Percentiles rank a stretch among this genome's conserved stretches.
These are phyloP conservation scores for Apamea sordens DNA, from an alignment of 2,888 invertebrate genomes.

Conservation along the genomic window DNA sequence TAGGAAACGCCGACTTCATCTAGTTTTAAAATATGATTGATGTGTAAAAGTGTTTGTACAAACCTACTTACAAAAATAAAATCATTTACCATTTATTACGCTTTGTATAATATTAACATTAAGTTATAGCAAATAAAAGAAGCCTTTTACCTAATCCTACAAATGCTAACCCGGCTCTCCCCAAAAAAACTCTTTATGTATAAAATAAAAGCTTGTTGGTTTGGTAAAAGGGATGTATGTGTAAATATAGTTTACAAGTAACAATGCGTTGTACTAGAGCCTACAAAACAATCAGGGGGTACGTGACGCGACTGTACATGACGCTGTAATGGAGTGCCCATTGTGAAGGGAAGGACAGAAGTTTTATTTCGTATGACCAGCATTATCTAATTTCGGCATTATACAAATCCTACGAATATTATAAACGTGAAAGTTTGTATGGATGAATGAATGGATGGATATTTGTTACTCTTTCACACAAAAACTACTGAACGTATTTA, in stretches of 20 bases:
- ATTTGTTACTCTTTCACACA: too few relatives aligned
- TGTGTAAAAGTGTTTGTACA: too few relatives aligned
- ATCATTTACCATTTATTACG: too few relatives aligned
- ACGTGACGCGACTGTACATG: slow-evolving; percentile 69
- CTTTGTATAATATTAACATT: too few relatives aligned
- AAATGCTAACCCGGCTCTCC: slow-evolving; percentile 2
- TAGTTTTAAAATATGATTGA: too few relatives aligned
- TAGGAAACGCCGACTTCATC: too few relatives aligned
- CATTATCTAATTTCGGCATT: neutral
- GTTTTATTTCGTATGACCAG: neutral
- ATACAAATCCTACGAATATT: too few relatives aligned
- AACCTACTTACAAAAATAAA: too few relatives aligned
- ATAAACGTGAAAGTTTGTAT: too few relatives aligned
- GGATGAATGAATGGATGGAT: too few relatives aligned
- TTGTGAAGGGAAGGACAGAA: neutral
- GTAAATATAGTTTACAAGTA: slow-evolving; percentile 70
- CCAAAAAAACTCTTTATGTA: slow-evolving; percentile 15
- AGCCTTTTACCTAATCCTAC: neutral
- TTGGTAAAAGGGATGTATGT: slow-evolving; percentile 41
- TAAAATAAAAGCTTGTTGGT: slow-evolving; percentile 44
- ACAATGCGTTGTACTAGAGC: slow-evolving; percentile 74
- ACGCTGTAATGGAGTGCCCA: slow-evolving; percentile 19
- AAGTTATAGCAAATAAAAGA: neutral
- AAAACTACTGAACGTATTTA: too few relatives aligned
- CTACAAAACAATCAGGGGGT: slow-evolving; percentile 76